phyloP scores from a whole-genome alignment of 2,888 invertebrate species.

The Dyspetes luteomarginatus region DNA sequence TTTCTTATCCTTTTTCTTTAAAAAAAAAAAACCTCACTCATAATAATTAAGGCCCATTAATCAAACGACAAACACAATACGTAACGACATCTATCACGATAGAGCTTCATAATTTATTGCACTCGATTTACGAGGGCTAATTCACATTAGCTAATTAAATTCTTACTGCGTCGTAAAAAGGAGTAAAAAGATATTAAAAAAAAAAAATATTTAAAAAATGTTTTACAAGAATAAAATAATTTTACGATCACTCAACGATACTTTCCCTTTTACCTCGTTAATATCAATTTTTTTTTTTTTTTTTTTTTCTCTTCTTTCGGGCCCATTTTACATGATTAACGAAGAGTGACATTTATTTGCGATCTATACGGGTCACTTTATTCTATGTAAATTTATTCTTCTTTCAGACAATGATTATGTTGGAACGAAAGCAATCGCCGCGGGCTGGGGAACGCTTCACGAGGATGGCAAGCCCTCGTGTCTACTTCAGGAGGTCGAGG shows the following conservation, averaged over 20 bases:
- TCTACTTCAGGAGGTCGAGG: slow-evolving; percentile 92
- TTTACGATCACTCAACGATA: slow-evolving; percentile 6
- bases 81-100: not conserved
- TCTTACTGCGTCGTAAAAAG: not conserved
- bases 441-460: slow-evolving; percentile 94
- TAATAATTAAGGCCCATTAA: slow-evolving; percentile 30
- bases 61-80: slow-evolving; percentile 36
- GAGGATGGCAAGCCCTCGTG: slow-evolving; percentile 95
- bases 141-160: slow-evolving; percentile 1
- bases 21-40: not conserved
- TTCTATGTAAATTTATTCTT: slow-evolving; percentile 30
- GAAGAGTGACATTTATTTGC: too few relatives aligned
- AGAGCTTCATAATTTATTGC: not conserved
- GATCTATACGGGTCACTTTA: too few relatives aligned
- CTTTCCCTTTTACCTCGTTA: slow-evolving; percentile 35
- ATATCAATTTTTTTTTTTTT: not conserved
- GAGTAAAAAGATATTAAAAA: not conserved
- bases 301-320: not conserved
- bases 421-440: slow-evolving; percentile 89
- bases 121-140: slow-evolving; percentile 2
- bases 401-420: slow-evolving; percentile 88
- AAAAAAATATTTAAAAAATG: not conserved
- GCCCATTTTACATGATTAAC: not conserved
- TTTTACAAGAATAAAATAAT: not conserved
- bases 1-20: not conserved